Percentiles rank a stretch among this genome's conserved stretches.
These are phyloP conservation scores for Zeuzera pyrina DNA, from an alignment of 2,888 invertebrate genomes.

Conservation along the genomic window DNA sequence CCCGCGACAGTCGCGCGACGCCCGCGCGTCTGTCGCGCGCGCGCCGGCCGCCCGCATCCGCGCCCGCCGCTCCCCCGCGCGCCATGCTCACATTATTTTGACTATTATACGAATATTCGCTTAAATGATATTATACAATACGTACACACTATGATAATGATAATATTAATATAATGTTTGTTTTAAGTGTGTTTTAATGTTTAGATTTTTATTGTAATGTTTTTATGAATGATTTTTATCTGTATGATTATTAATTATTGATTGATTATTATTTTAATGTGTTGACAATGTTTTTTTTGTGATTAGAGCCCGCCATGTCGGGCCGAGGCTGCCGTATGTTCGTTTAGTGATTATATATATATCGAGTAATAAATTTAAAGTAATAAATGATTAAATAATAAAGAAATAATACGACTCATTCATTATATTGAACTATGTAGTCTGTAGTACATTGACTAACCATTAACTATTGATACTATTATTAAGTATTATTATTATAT, in stretches of 20 bases:
- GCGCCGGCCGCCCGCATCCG: slow-evolving; percentile 7
- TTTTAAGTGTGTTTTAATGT: slow-evolving; percentile 74
- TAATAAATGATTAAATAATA: slow-evolving; percentile 56
- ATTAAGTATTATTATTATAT: slow-evolving; percentile 72
- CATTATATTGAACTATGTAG: slow-evolving; percentile 62
- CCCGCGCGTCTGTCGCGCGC: slow-evolving; percentile 1
- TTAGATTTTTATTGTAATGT: slow-evolving; percentile 74
- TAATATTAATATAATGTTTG: slow-evolving; percentile 74
- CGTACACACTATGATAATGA: slow-evolving; percentile 71
- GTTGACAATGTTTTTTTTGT: slow-evolving; percentile 71
- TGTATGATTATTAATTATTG: slow-evolving; percentile 65
- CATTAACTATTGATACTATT: slow-evolving; percentile 73
- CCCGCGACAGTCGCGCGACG: slow-evolving; percentile 3
- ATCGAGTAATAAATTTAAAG: slow-evolving; percentile 65
- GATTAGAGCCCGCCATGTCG: slow-evolving; percentile 52
- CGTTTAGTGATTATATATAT: slow-evolving; percentile 56
- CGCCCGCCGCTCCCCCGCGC: slow-evolving; percentile 45
- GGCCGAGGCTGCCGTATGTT: slow-evolving; percentile 65
- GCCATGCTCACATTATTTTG: slow-evolving; percentile 69
- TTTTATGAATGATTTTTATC: slow-evolving; percentile 74
- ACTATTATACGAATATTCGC: slow-evolving; percentile 72
- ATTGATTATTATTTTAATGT: slow-evolving; percentile 74
- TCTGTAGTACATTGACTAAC: slow-evolving; percentile 70
- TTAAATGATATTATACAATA: slow-evolving; percentile 72
- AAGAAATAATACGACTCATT: slow-evolving; percentile 69